Evolutionary conservation across 2,113 vertebrate species (phyloP), one percentile per base, ranked within the genome.

Genomic region (Pangasianodon gigas): DNA sequence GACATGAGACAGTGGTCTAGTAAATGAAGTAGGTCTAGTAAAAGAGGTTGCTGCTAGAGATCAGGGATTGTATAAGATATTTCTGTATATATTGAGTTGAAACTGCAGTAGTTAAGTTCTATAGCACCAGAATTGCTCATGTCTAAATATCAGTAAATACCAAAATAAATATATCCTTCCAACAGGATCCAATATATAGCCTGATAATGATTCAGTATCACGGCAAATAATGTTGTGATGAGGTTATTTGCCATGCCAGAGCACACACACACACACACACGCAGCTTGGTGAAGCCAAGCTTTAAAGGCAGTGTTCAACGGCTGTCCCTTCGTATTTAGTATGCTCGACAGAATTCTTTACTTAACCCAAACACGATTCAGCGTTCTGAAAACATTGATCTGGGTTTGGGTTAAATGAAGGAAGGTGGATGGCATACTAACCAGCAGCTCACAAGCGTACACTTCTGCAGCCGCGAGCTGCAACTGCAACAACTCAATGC

Each of bases 331-430:
- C 14, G 93, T 92, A 84, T 95, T 95, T 94, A 87, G 90, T 94
- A 95, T 94, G 94, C 94, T 93, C 93, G 92, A 92, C 92, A 95
- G 94, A 94, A 93, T 94, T 94, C 92, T 95, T 95, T 95, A 95
- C 94, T 95, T 95, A 96, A 94, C 94, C 94, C 94, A 94, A 95
- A 94, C 94, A 94, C 91, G 89, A 89, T 89, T 92, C 93, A 94
- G 89, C 88, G 91, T 93, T 94, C 92, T 92, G 89, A 93, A 94
- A 93, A 93, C 94, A 94, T 94, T 95, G 96, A 96, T 95, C 94
- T 95, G 93, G 91, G 93, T 93, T 93, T 94, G 93, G 91, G 94
- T 94, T 95, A 93, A 95, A 93, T 92, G 77, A 92, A 86, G 92
- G 85, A 87, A 90, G 91, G 92, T 90, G 94, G 79, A 81, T 90